Evolutionary conservation across 2,113 vertebrate genomes (phyloP).

Genomic region (Nettapus auritus): DNA sequence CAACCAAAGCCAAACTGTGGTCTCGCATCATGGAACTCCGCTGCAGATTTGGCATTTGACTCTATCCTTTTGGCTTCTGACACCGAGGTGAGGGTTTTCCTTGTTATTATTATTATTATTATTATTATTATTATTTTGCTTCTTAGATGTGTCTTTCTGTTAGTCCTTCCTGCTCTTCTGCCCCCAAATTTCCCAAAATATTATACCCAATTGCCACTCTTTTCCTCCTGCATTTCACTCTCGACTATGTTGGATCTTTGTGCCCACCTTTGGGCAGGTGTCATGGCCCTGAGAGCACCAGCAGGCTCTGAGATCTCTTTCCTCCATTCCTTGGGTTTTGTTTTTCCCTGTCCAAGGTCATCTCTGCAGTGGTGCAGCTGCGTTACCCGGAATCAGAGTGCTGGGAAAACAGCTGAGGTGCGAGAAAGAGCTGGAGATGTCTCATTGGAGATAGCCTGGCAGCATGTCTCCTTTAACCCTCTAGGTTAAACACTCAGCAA

Average conservation of each 20-base stretch:
- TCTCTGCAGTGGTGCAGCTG: background rate
- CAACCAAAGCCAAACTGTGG: background rate
- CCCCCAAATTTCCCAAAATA: too few relatives aligned
- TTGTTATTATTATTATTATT: background rate
- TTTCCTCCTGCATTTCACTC: background rate
- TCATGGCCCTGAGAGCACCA: background rate
- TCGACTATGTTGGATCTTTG: background rate
- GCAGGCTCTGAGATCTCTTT: background rate
- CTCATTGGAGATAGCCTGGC: background rate
- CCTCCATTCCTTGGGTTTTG: background rate
- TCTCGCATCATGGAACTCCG: background rate
- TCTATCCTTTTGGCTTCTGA: background rate
- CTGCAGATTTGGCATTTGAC: background rate
- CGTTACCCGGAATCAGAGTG: background rate
- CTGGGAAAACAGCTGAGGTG: background rate
- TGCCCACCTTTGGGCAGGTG: too few relatives aligned
- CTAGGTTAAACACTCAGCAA: background rate
- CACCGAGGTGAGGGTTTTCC: background rate
- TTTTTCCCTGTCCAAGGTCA: background rate
- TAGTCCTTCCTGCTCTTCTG: background rate
- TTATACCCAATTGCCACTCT: too few relatives aligned
- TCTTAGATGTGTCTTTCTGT: background rate
- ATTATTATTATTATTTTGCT: background rate
- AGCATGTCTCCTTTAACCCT: background rate
- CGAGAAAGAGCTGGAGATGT: background rate